phyloP scores from a whole-genome alignment of 2,888 invertebrate species.

The Hipparchia sbordonii region DNA sequence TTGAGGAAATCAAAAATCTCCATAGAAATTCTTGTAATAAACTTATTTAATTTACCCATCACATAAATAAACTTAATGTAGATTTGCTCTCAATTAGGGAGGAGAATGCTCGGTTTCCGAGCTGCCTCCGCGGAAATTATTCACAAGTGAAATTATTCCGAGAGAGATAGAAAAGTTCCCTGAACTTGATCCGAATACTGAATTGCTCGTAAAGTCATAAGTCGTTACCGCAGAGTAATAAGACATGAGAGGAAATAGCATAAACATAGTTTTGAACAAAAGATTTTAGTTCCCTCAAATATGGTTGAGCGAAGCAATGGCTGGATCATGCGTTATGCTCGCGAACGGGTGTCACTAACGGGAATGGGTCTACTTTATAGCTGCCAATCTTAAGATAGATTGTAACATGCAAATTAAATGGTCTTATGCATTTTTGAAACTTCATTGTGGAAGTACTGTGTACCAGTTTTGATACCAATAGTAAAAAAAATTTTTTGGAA shows the following conservation, averaged over 20 bases:
- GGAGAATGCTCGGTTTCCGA: constrained; percentile 20
- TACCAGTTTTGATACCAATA: no score
- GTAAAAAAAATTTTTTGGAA: no score
- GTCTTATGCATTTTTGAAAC: no score
- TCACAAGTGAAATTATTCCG: constrained; percentile 41
- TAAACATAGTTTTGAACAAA: neutral
- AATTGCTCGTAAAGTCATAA: constrained; percentile 40
- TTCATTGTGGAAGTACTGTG: no score
- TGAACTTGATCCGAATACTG: constrained; percentile 40
- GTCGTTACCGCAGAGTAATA: constrained; percentile 32
- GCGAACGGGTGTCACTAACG: no score
- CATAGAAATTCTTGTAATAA: neutral
- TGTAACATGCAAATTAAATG: no score
- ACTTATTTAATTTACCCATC: neutral
- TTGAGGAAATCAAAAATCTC: neutral
- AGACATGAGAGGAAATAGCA: neutral
- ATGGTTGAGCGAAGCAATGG: no score
- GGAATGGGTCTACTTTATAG: no score
- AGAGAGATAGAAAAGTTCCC: constrained; percentile 41
- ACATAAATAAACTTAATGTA: neutral
- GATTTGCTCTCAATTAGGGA: constrained; percentile 21
- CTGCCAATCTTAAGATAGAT: no score
- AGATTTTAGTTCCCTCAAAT: no score
- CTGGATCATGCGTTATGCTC: no score
- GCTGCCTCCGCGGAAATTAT: constrained; percentile 30